Evolutionary conservation across 1,140 invertebrate genomes (phyloP).

Genomic region (Drusus annulatus): DNA sequence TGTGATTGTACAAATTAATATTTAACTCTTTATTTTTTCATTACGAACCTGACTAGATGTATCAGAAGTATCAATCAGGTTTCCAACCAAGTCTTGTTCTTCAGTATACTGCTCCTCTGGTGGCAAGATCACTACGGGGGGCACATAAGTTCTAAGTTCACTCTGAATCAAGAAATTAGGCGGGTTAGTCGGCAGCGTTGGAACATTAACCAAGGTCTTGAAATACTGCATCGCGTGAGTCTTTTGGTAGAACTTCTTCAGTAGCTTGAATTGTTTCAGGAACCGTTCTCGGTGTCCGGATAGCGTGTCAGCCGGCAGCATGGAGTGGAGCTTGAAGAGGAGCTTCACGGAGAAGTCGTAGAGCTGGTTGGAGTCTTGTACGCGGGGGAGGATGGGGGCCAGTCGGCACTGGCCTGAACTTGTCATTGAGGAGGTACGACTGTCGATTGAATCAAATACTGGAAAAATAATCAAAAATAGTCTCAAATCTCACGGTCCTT

Average conservation of each 20-base stretch:
- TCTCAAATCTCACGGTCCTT: no score
- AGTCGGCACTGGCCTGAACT: constrained; percentile 95
- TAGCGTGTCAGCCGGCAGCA: constrained; percentile 91
- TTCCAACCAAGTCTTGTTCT: constrained; percentile 77
- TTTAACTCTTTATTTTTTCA: no score
- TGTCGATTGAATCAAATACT: constrained; percentile 96
- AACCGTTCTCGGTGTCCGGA: constrained; percentile 88
- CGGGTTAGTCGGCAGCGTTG: constrained; percentile 92
- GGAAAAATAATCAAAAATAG: constrained; percentile 59
- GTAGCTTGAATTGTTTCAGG: constrained; percentile 88
- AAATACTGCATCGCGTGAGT: constrained; percentile 97
- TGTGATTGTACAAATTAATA: no score
- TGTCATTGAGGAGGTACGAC: constrained; percentile 96
- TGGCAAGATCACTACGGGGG: constrained; percentile 93
- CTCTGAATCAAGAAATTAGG: constrained; percentile 92
- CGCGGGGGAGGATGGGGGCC: constrained; percentile 96
- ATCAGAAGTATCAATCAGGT: constrained; percentile 82
- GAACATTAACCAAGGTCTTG: constrained; percentile 95
- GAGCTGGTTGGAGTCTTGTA: constrained; percentile 95
- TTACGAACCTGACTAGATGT: constrained; percentile 68
- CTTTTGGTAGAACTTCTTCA: constrained; percentile 95
- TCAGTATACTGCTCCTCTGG: constrained; percentile 66
- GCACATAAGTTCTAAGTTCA: constrained; percentile 93
- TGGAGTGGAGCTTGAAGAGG: constrained; percentile 94
- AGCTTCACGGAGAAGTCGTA: constrained; percentile 98